Evolutionary conservation across 92 coral and sea anemone genomes (phyloP).

Genomic region (Scolanthus callimorphus): DNA sequence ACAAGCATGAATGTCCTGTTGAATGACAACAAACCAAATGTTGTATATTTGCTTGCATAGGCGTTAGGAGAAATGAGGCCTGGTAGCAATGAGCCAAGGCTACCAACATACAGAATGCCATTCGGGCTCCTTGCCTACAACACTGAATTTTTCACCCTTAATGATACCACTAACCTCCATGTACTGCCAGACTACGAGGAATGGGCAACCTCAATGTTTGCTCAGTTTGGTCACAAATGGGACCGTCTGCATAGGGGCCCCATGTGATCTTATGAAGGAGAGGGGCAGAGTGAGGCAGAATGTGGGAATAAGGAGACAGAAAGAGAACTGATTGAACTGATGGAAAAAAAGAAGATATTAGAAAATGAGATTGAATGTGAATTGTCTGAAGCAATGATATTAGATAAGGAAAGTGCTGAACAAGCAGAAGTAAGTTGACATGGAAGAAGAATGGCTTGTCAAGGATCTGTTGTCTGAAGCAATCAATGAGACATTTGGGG

Average conservation of each 20-base stretch:
- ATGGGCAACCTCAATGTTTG: not conserved
- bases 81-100: not conserved
- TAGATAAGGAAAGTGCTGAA: too few species aligned
- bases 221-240: not conserved
- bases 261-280: not conserved
- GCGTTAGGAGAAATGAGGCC: not conserved
- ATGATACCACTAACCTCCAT: not conserved
- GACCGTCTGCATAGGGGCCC: not conserved
- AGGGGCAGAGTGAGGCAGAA: not conserved
- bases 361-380: not conserved
- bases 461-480: not conserved
- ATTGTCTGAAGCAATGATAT: not conserved
- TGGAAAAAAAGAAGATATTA: not conserved
- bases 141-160: not conserved
- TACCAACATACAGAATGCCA: not conserved
- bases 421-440: too few species aligned
- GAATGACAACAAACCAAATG: not conserved
- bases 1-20: not conserved
- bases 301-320: not conserved
- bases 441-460: too few species aligned
- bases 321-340: too few species aligned
- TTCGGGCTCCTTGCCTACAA: not conserved
- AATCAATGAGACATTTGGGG: not conserved
- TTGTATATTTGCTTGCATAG: not conserved
- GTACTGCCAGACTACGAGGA: not conserved